Conservation (phyloP, 2,797 vertebrate genomes). For the Hybognathus amarus region DNA sequence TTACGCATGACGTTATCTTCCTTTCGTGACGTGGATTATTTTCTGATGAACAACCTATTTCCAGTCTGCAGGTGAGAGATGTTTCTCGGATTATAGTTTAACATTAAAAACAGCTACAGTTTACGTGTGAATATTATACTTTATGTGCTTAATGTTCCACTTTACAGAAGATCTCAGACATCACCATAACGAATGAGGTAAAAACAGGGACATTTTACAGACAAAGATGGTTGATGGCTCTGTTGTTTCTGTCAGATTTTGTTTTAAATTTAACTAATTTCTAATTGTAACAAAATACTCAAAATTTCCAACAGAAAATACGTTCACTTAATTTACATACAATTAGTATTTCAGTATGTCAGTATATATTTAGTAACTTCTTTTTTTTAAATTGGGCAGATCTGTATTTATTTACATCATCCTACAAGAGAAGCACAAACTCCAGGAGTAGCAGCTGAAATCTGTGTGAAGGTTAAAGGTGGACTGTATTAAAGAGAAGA, state of each 20-base stretch:
- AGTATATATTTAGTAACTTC: not conserved
- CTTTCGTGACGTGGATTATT: not conserved
- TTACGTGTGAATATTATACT: not conserved
- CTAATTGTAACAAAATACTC: not conserved
- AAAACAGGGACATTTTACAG: not conserved
- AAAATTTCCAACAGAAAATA: not conserved
- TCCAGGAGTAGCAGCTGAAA: not conserved
- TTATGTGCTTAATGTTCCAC: too few relatives aligned
- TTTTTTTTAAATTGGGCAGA: not conserved
- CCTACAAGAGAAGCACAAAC: not conserved
- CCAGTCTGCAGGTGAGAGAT: not conserved
- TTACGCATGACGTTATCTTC: not conserved
- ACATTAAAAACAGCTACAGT: not conserved
- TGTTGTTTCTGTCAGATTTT: not conserved
- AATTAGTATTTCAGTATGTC: not conserved
- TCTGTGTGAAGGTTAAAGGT: not conserved
- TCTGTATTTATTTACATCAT: not conserved
- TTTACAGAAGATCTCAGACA: not conserved
- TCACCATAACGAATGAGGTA: not conserved
- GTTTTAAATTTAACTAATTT: not conserved
- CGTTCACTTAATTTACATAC: not conserved
- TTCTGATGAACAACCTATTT: not conserved
- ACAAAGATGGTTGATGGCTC: not conserved
- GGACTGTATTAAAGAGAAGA: not conserved
- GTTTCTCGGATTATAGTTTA: not conserved